A percentile compares a stretch with the other conserved stretches of the same genome.
phyloP scores from a whole-genome alignment of 2,113 vertebrate species.

The Epinephelus lanceolatus region DNA sequence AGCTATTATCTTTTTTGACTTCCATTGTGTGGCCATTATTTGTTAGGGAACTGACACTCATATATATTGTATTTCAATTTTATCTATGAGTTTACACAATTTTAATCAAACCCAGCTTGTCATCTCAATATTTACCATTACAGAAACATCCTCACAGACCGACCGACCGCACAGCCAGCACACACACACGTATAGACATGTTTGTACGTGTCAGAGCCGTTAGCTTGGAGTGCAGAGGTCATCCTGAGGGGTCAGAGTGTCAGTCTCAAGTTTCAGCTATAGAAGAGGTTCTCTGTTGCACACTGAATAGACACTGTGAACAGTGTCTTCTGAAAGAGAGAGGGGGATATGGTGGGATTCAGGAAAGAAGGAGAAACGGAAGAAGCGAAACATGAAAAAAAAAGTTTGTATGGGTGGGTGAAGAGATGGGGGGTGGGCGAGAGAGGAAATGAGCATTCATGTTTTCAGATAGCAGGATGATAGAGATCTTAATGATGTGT shows the following conservation, averaged over 20 bases:
- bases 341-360: slow-evolving; percentile 24
- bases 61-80: no score
- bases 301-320: slow-evolving; percentile 65
- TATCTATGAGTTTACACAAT: no score
- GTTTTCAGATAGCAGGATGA: slow-evolving; percentile 63
- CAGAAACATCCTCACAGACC: background rate
- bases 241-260: slow-evolving; percentile 61
- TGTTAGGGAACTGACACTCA: no score
- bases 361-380: slow-evolving; percentile 44
- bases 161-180: background rate
- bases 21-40: background rate
- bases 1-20: background rate
- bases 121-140: no score
- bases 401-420: slow-evolving; percentile 10
- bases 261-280: slow-evolving; percentile 72
- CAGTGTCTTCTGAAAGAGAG: slow-evolving; percentile 31
- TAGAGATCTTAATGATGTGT: slow-evolving; percentile 65
- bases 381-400: slow-evolving; percentile 34
- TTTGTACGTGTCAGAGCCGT: slow-evolving; percentile 64
- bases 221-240: slow-evolving; percentile 68
- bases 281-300: slow-evolving; percentile 72
- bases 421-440: slow-evolving; percentile 3
- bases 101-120: no score
- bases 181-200: slow-evolving; percentile 47
- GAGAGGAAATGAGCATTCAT: slow-evolving; percentile 58